Percentiles rank a stretch among this genome's conserved stretches.
phyloP scores from a whole-genome alignment of 2,113 vertebrate genomes.

The Chaetorhynchus papuensis region DNA sequence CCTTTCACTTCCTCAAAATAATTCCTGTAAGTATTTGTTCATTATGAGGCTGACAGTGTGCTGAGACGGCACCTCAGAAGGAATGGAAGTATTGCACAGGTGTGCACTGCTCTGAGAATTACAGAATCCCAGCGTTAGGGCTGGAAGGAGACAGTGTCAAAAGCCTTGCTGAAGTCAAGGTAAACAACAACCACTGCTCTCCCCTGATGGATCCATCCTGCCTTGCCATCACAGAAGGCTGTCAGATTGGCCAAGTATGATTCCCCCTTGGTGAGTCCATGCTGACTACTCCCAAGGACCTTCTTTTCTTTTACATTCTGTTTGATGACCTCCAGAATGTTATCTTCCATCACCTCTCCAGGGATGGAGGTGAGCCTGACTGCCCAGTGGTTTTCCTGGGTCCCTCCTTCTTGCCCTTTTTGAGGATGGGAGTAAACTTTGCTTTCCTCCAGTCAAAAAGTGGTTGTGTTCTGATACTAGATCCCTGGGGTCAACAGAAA shows the following conservation, averaged over 20 bases:
- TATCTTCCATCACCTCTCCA: not conserved
- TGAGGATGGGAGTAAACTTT: not conserved
- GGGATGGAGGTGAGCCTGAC: not conserved
- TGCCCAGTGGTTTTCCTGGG: not conserved
- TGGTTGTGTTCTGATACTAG: not conserved
- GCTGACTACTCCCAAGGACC: not conserved
- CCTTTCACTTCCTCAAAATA: not conserved
- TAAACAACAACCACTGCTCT: not conserved
- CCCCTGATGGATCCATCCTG: not conserved
- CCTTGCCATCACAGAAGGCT: not conserved
- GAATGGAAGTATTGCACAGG: not conserved
- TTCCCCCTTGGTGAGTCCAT: not conserved
- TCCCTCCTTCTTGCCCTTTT: not conserved
- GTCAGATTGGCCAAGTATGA: not conserved
- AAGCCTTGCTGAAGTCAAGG: not conserved
- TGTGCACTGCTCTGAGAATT: not conserved
- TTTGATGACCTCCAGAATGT: not conserved
- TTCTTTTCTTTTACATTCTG: not conserved
- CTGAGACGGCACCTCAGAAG: not conserved
- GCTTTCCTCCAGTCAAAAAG: not conserved
- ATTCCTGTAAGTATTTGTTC: not conserved
- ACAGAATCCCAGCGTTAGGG: not conserved
- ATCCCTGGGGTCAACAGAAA: not conserved
- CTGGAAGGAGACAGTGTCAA: not conserved
- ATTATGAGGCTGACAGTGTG: not conserved